Base-by-base conservation (phyloP, 2,888 invertebrate species). In the Eupithecia subfuscata region DNA sequence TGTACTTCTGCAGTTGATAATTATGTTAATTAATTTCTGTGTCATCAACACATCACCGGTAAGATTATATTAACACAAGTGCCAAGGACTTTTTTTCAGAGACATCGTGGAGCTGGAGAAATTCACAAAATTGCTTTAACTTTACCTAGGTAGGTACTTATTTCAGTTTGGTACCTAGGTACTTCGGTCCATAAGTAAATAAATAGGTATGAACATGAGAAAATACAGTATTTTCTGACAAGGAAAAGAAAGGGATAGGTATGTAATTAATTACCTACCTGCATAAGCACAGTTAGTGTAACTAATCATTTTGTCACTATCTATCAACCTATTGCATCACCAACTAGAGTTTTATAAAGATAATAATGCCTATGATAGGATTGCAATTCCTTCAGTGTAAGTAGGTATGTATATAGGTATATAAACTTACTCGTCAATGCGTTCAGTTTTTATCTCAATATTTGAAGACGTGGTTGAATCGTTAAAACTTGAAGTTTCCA, bases 401-500 rank as follows among this genome's bases (percentile, higher is more conserved):
- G 25, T 56, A 56, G 11, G 22, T 52, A 52, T n/a, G n/a, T n/a
- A n/a, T n/a, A n/a, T n/a, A n/a, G 1, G 3, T 52, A 56, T 12
- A 25, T 48, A 67, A 79, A 91, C 94, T 92, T 85, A 95, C 94
- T 94, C 94, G 81, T 95, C 94, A 80, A 94, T 85, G 63, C 87
- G 86, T 85, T 95, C 94, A n/a, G 94, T 84, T 79, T 95, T 95
- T 82, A 95, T 89, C 82, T 92, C 93, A 75, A 94, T 83, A 80
- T 92, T 90, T 78, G 91, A 85, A 40, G 87, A 86, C 25, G 92
- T 83, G 69, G 85, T 80, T 18, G 89, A 85, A 71, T 91, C 91
- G 80, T 89, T 91, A 45, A 87, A 76, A 82, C 83, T 87, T 72
- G 87, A 86, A 73, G 84, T 85, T 79, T 91, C 91, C 52, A 82